Evolutionary conservation across 2,888 invertebrate species (phyloP), one percentile per base, ranked within the genome.

Genomic region (Hybos culiciformis): DNA sequence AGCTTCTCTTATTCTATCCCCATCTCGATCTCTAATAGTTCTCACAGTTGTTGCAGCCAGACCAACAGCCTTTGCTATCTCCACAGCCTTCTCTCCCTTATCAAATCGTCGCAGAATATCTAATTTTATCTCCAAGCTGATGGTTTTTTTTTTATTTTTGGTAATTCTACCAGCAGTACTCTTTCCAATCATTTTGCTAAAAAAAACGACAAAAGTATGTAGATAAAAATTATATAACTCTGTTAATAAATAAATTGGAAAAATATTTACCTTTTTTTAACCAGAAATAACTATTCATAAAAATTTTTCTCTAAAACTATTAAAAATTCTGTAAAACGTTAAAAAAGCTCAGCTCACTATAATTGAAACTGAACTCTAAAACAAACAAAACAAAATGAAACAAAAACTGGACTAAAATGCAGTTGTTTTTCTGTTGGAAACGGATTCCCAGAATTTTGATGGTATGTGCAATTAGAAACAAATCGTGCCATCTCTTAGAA

Each of bases 21-120:
- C 44, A 49, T n/a, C n/a, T n/a, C n/a, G n/a, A 46, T 48, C 49
- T 46, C 46, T 45, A 47, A 50, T 48, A 47, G 49, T 49, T 48
- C 43, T 46, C 42, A 50, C 45, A 44, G 44, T 47, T 46, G 42
- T 43, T 46, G 36, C 43, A 41, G 18, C 29, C 19, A 37, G 29
- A 36, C 20, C 24, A 31, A 19, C 18, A 29, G 12, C 31, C 29
- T 31, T 39, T 26, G 39, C 39, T 37, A 50, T 50, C 41, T 48
- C 48, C 45, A 45, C 48, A 50, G 46, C 41, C 41, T 50, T 48
- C 44, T 50, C 47, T 47, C 48, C 45, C 38, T 41, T 46, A 44
- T 47, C 43, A 43, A 46, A 44, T 42, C 50, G 46, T 39, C 47
- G 43, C 38, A 47, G 42, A 45, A 48, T 47, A 41, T 50, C 41